Evolutionary conservation across 2,797 vertebrate species (phyloP).

Genomic region (Leptodactylus fallax): DNA sequence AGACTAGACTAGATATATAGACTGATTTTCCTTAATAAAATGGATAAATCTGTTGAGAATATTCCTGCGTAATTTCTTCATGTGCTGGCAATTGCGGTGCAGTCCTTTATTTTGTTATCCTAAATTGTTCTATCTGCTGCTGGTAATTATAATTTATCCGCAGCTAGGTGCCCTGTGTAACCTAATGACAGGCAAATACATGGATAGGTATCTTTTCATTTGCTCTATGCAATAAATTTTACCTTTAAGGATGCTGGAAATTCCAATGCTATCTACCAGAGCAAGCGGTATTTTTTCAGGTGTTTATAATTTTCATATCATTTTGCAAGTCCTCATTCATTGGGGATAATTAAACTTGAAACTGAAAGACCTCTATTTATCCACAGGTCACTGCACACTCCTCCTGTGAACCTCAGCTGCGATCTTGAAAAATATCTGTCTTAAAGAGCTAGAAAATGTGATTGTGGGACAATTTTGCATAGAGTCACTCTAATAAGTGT

Average conservation of each 20-base stretch:
- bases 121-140: conserved; percentile 55
- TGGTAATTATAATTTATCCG: conserved; percentile 61
- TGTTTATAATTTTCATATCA: conserved; percentile 68
- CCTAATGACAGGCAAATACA: conserved; percentile 56
- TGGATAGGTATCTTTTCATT: conserved; percentile 58
- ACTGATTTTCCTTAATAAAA: background rate
- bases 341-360: conserved; percentile 64
- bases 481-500: conserved; percentile 57
- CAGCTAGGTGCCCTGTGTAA: conserved; percentile 48
- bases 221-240: conserved; percentile 50
- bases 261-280: conserved; percentile 46
- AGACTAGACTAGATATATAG: background rate
- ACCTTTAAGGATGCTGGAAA: conserved; percentile 23
- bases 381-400: conserved; percentile 56
- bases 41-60: background rate
- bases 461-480: conserved; percentile 59
- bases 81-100: conserved; percentile 2
- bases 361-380: conserved; percentile 63
- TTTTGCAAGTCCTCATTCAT: conserved; percentile 44
- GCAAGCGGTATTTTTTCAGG: conserved; percentile 50
- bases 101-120: conserved; percentile 48
- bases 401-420: conserved; percentile 63
- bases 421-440: conserved; percentile 62
- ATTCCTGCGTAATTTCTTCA: conserved; percentile 22
- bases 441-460: conserved; percentile 63